phyloP scores from a whole-genome alignment of 2,888 invertebrate genomes.

The Gnatocerus cornutus region DNA sequence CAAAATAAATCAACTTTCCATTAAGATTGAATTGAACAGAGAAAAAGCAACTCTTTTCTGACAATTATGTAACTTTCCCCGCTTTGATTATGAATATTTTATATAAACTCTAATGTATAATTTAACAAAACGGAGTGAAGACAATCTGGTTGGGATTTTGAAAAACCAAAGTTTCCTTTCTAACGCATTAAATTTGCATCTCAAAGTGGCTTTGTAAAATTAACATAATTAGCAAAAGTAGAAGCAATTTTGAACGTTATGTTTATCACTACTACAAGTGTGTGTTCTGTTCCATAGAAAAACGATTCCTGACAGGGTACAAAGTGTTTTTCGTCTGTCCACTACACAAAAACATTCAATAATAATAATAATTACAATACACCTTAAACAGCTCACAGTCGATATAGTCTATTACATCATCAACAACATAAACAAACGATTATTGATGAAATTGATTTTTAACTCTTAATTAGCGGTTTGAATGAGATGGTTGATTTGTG shows the following conservation, averaged over 20 bases:
- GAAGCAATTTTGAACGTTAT: no score
- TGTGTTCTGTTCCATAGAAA: neutral
- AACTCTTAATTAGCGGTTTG: conserved; percentile 21
- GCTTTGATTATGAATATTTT: neutral
- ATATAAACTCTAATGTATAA: neutral
- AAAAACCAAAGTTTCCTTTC: neutral
- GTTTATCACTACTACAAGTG: no score
- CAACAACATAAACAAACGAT: conserved; percentile 26
- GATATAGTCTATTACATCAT: conserved; percentile 14
- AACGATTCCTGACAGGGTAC: neutral
- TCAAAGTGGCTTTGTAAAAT: neutral
- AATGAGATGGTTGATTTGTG: conserved; percentile 26
- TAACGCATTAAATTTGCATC: neutral
- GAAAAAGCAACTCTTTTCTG: neutral
- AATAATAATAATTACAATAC: conserved; percentile 23
- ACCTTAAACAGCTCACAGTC: no score
- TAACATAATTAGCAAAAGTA: no score
- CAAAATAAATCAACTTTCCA: no score
- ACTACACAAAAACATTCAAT: conserved; percentile 10
- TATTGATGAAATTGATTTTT: conserved; percentile 28
- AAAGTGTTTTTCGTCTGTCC: neutral
- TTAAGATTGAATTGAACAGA: no score
- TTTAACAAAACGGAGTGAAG: conserved; percentile 2
- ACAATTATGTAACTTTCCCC: neutral
- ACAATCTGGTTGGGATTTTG: neutral